phyloP scores from a whole-genome alignment of 1,140 invertebrate species.

The Caenorhabditis remanei region DNA sequence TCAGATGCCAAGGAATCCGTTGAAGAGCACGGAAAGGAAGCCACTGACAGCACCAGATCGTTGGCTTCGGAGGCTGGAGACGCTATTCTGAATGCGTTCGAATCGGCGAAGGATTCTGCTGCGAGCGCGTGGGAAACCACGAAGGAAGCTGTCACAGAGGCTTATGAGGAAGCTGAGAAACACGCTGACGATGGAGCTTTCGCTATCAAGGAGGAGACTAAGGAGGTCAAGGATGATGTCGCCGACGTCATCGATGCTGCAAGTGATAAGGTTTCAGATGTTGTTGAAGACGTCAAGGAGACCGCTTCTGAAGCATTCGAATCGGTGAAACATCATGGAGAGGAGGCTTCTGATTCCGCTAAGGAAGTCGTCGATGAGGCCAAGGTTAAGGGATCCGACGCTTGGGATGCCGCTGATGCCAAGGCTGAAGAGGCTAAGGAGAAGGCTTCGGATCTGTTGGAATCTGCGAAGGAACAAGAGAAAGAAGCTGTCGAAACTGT shows the following conservation, averaged over 20 bases:
- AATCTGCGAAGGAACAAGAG: not conserved
- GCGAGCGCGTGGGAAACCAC: not conserved
- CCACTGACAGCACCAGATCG: not conserved
- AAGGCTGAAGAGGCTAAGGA: not conserved
- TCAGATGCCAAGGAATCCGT: not conserved
- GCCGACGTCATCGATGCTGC: not conserved
- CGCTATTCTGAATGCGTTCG: not conserved
- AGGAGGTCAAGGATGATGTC: not conserved
- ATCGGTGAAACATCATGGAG: not conserved
- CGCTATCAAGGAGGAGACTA: not conserved
- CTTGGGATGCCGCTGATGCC: not conserved
- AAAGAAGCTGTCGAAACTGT: not conserved
- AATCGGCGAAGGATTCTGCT: conserved; percentile 5
- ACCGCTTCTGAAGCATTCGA: not conserved
- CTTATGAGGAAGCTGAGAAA: conserved; percentile 23
- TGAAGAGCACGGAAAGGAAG: not conserved
- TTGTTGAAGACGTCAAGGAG: not conserved
- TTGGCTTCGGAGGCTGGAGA: not conserved
- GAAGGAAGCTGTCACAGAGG: conserved; percentile 5
- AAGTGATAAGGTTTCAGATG: not conserved
- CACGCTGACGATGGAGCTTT: conserved; percentile 16
- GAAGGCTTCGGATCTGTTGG: not conserved
- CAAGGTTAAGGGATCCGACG: too few species aligned
- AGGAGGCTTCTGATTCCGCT: not conserved
- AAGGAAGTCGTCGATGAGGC: not conserved